Evolutionary conservation across 2,113 vertebrate genomes (phyloP).

Genomic region (Pseudolaguvia tuberculata): DNA sequence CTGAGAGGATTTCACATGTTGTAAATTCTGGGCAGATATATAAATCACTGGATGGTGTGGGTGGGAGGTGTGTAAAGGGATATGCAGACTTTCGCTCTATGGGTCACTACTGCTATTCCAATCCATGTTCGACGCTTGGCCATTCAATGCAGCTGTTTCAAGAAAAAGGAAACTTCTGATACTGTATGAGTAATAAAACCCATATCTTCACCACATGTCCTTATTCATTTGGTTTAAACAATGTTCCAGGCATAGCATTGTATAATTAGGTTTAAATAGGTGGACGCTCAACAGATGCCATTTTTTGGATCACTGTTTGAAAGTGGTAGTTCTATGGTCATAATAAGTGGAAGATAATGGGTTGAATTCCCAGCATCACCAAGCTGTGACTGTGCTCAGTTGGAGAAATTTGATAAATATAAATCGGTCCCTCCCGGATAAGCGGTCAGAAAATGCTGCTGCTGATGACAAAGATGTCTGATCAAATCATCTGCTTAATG

Average conservation of each 20-base stretch:
- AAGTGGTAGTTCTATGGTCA: no score
- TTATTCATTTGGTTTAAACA: background rate
- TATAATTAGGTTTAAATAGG: background rate
- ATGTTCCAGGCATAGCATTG: background rate
- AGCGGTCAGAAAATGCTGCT: no score
- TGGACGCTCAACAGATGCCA: no score
- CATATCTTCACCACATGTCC: background rate
- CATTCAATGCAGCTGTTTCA: constrained; percentile 29
- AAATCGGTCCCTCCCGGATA: no score
- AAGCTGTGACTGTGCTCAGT: no score
- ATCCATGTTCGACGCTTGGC: constrained; percentile 34
- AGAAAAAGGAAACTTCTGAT: constrained; percentile 6
- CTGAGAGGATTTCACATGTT: constrained; percentile 63
- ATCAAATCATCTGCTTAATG: no score
- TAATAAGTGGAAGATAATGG: no score
- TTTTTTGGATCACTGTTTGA: no score
- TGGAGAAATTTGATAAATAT: no score
- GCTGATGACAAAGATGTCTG: no score
- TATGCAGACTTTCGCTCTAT: constrained; percentile 58
- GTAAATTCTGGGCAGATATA: constrained; percentile 65
- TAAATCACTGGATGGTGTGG: constrained; percentile 61
- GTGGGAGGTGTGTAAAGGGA: constrained; percentile 47
- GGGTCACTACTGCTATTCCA: constrained; percentile 62
- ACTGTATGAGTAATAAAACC: constrained; percentile 5
- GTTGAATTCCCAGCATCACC: no score